Percentiles rank a stretch among this genome's conserved stretches.
Conservation (phyloP, 2,888 invertebrate species). For the Eristalinus aeneus region DNA sequence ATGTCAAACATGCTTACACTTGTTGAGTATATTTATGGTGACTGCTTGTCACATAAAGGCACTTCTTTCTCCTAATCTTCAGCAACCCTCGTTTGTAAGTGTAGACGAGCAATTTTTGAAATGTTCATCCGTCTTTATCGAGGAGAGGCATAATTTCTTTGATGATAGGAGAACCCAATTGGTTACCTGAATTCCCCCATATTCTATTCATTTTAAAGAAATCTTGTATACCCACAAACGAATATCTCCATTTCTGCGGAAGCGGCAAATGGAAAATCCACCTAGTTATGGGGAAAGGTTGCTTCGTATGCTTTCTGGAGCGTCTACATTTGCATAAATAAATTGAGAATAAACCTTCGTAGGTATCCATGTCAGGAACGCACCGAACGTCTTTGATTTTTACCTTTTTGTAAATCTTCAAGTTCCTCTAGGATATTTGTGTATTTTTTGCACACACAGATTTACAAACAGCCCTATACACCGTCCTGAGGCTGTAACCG, state of each 20-base stretch:
- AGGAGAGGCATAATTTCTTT: neutral
- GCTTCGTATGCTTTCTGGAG: neutral
- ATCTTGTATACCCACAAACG: neutral
- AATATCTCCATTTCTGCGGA: neutral
- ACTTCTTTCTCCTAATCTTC: neutral
- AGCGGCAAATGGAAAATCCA: neutral
- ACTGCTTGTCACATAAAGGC: neutral
- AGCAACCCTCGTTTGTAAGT: neutral
- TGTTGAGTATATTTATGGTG: neutral
- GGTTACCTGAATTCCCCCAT: neutral
- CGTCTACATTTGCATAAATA: neutral
- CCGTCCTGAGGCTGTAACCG: neutral
- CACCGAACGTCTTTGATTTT: neutral
- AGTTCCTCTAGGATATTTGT: neutral
- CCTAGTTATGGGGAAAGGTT: neutral
- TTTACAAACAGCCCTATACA: neutral
- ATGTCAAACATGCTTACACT: neutral
- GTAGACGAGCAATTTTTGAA: neutral
- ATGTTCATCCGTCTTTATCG: neutral
- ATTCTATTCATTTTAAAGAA: neutral
- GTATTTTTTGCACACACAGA: neutral
- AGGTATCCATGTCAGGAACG: neutral
- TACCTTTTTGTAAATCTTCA: neutral
- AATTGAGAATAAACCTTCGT: neutral
- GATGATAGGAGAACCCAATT: neutral